phyloP scores from a whole-genome alignment of 2,888 invertebrate genomes.

The Lamellibrachia satsuma region DNA sequence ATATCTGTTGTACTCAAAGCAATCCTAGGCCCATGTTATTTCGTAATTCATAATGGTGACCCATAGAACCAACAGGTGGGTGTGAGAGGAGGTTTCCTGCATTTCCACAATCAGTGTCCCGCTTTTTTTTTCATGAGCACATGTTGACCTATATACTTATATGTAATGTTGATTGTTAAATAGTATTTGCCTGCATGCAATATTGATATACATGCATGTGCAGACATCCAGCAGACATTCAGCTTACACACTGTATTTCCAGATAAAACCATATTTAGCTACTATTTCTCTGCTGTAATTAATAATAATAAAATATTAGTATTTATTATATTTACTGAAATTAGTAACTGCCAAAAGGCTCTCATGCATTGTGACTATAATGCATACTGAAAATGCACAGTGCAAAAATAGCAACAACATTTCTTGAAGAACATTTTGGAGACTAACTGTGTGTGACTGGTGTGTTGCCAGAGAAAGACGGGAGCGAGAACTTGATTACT shows the following conservation, averaged over 20 bases:
- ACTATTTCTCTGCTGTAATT: not conserved
- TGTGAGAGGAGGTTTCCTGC: too few relatives aligned
- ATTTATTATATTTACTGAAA: not conserved
- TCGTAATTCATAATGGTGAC: too few relatives aligned
- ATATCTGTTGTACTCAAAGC: too few relatives aligned
- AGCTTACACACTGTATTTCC: not conserved
- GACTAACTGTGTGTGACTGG: not conserved
- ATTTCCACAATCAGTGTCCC: too few relatives aligned
- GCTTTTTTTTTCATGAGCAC: too few relatives aligned
- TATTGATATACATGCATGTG: too few relatives aligned
- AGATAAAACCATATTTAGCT: not conserved
- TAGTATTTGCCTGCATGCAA: too few relatives aligned
- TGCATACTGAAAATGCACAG: not conserved
- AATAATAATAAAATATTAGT: not conserved
- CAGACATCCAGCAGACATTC: not conserved
- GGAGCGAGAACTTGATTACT: constrained; percentile 61
- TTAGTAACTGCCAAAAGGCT: not conserved
- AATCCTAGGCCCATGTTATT: too few relatives aligned
- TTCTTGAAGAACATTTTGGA: not conserved
- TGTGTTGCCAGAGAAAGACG: constrained; percentile 56
- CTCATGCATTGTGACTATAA: not conserved
- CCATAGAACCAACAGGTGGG: too few relatives aligned
- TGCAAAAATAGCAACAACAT: not conserved
- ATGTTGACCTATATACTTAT: too few relatives aligned
- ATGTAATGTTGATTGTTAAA: too few relatives aligned